phyloP scores from a whole-genome alignment of 2,113 vertebrate species.

The Tringa solitaria region DNA sequence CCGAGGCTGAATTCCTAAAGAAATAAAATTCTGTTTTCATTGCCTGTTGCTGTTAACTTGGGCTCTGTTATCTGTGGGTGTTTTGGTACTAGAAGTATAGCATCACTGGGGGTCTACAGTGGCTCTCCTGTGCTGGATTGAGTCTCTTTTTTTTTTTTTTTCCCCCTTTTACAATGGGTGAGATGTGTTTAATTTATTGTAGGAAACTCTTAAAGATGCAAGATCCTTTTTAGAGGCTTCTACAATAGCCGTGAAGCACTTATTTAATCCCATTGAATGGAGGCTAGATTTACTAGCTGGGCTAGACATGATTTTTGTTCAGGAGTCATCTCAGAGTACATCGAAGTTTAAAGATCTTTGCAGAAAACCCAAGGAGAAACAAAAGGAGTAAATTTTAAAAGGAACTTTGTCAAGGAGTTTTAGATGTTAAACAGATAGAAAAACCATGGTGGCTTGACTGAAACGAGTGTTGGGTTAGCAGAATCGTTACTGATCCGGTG shows the following conservation, averaged over 20 bases:
- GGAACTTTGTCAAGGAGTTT: constrained; percentile 77
- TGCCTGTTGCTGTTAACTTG: background rate
- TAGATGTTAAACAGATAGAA: constrained; percentile 73
- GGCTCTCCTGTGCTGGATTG: constrained; percentile 26
- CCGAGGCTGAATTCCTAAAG: background rate
- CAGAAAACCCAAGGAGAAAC: constrained; percentile 71
- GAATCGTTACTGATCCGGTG: constrained; percentile 40
- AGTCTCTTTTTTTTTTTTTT: background rate
- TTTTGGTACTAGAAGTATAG: background rate
- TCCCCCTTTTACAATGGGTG: constrained; percentile 16
- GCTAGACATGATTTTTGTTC: constrained; percentile 80
- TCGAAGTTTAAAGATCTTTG: constrained; percentile 75
- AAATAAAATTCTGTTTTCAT: background rate
- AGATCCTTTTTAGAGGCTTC: constrained; percentile 67
- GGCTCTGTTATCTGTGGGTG: background rate
- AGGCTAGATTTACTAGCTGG: constrained; percentile 78
- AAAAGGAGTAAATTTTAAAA: constrained; percentile 77
- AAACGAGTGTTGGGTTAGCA: constrained; percentile 26
- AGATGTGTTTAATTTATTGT: constrained; percentile 78
- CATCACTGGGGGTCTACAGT: constrained; percentile 20
- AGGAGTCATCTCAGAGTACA: constrained; percentile 75
- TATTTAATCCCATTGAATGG: constrained; percentile 78
- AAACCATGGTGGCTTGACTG: constrained; percentile 38
- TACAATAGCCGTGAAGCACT: constrained; percentile 78
- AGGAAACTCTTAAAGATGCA: constrained; percentile 74